Evolutionary conservation across 2,888 invertebrate species (phyloP).

Genomic region (Geophilus truncorum): DNA sequence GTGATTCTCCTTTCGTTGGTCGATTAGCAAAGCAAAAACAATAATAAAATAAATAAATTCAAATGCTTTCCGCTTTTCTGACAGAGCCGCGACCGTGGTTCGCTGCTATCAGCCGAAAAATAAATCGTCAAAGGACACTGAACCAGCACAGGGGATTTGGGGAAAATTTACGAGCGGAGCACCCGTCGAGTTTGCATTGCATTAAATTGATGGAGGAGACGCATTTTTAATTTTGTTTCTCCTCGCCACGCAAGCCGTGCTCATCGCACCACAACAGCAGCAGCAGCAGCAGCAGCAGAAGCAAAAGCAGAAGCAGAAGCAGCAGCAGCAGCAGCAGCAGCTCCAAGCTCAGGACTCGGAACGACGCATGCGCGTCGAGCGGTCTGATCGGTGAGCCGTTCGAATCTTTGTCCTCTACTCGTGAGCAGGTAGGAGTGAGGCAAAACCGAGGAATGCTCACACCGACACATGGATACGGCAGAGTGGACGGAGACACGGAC

Average conservation of each 20-base stretch:
- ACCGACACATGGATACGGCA: conserved; percentile 14
- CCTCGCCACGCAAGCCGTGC: not conserved
- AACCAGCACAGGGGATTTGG: not conserved
- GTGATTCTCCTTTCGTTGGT: too few species aligned
- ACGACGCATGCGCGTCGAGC: conserved; percentile 8
- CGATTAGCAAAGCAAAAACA: too few species aligned
- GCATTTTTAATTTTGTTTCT: conserved; percentile 9
- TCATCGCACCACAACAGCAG: not conserved
- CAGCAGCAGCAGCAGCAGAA: not conserved
- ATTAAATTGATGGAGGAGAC: not conserved
- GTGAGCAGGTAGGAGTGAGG: not conserved
- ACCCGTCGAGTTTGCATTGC: not conserved
- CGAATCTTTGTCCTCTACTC: not conserved
- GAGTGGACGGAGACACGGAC: not conserved
- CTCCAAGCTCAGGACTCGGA: not conserved
- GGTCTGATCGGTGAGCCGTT: not conserved
- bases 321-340: too few species aligned
- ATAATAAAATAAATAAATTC: not conserved
- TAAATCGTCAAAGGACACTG: not conserved
- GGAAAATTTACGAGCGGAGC: not conserved
- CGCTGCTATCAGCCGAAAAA: not conserved
- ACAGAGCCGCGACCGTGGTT: not conserved
- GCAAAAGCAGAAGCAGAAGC: too few species aligned
- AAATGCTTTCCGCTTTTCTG: not conserved
- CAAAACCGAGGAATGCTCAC: conserved; percentile 9